Evolutionary conservation across 2,113 vertebrate genomes (phyloP).

Genomic region (Pterocles burchelli): DNA sequence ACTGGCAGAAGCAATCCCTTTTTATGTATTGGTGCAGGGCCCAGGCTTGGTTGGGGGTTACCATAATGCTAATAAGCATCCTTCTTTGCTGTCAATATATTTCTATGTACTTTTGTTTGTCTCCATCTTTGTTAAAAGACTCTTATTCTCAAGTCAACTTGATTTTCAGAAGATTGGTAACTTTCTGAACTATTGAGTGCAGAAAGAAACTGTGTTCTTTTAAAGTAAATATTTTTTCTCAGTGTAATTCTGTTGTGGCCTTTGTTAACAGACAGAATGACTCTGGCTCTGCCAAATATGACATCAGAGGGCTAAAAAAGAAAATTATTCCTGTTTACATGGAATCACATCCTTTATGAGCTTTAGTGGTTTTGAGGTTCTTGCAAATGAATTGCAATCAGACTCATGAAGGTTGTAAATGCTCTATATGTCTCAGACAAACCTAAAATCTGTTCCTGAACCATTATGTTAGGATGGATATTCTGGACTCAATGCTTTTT

Average conservation of each 20-base stretch:
- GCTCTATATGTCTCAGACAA: not conserved
- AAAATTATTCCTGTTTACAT: not conserved
- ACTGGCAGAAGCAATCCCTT: not conserved
- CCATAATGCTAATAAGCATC: not conserved
- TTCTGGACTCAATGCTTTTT: not conserved
- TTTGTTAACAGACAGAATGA: not conserved
- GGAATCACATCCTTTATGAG: not conserved
- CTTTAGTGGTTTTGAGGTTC: not conserved
- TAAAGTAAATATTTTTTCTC: not conserved
- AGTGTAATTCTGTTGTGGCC: not conserved
- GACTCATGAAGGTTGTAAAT: not conserved
- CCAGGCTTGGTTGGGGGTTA: not conserved
- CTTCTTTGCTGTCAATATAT: not conserved
- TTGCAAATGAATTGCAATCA: not conserved
- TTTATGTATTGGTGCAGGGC: not conserved
- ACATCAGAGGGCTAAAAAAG: not conserved
- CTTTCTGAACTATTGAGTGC: not conserved
- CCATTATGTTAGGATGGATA: accelerated
- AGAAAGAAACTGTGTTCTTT: not conserved
- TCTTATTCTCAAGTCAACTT: not conserved
- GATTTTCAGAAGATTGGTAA: not conserved
- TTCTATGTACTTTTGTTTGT: not conserved
- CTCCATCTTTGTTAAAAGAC: not conserved
- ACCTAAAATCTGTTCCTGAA: not conserved
- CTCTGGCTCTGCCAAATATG: not conserved